Evolutionary conservation across 2,113 vertebrate genomes (phyloP).

Genomic region (Pogona vitticeps): DNA sequence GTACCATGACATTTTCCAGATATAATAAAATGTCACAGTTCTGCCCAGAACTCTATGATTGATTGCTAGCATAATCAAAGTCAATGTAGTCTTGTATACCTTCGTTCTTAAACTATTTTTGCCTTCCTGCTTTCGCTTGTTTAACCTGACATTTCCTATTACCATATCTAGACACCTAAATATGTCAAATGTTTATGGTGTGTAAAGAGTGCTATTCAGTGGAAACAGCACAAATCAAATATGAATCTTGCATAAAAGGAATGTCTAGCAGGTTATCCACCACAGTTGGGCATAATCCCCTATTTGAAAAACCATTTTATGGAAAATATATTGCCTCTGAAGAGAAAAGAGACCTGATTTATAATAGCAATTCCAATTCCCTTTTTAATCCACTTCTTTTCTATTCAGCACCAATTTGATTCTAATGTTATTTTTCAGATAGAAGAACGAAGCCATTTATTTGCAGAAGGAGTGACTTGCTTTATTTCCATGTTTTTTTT

Average conservation of each 20-base stretch:
- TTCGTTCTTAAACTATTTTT: conserved; percentile 55
- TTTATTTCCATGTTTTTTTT: conserved; percentile 66
- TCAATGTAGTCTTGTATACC: conserved; percentile 30
- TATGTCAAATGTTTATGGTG: conserved; percentile 48
- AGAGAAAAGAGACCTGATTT: conserved; percentile 52
- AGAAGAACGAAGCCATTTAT: conserved; percentile 55
- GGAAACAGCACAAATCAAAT: conserved; percentile 44
- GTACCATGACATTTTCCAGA: conserved; percentile 46
- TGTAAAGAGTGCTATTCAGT: conserved; percentile 19
- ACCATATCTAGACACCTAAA: conserved; percentile 54
- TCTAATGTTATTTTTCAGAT: conserved; percentile 66
- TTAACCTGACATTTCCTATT: conserved; percentile 63
- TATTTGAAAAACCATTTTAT: conserved; percentile 21
- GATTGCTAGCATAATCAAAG: conserved; percentile 59
- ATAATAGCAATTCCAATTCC: conserved; percentile 45
- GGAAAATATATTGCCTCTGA: conserved; percentile 39
- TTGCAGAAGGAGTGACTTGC: conserved; percentile 58
- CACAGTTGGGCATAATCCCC: conserved; percentile 21
- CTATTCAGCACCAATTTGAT: conserved; percentile 60
- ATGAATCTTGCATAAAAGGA: conserved; percentile 28
- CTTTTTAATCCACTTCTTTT: conserved; percentile 46
- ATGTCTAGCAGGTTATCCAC: conserved; percentile 39
- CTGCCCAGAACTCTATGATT: conserved; percentile 48
- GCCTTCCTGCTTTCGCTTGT: conserved; percentile 51
- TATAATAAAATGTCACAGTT: conserved; percentile 58